Evolutionary conservation across 64 coral and sea anemone genomes (phyloP), one percentile per base, ranked within the genome.

Genomic region (Pocillopora damicornis): DNA sequence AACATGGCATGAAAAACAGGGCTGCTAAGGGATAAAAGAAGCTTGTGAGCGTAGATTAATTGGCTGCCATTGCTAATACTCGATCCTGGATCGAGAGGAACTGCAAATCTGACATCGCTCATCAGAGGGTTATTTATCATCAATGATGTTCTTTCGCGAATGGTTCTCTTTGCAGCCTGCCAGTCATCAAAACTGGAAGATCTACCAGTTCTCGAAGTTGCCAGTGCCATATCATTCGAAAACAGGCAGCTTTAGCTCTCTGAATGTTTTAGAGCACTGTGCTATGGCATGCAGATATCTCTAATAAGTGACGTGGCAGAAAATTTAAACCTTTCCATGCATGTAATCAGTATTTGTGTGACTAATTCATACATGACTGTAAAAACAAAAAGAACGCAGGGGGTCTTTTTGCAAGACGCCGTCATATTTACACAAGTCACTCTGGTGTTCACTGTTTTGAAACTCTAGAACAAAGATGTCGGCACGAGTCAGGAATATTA

Each of bases 51-150:
- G 1, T 83, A 76, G 62, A 91, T 87, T 59, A 37, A 57, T 16
- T 71, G 17, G 22, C 35, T 38, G 7, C 37, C 64, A 13, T 71
- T 79, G 9, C 35, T 61, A 15, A 35, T 36, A 12, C 68, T 82
- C 0, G 25, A 45, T 18, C 15, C 86, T 75, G 63, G n/a, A 78
- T 60, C 89, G 23, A 78, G 51, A n/a, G 66, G 18, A 56, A 91
- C 69, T 57, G 23, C 65, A 59, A 86, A 91, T 60, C 63, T 87
- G 82, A 87, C 59, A 75, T 91, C 82, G 30, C 89, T 91, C 73
- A 91, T 86, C 58, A 91, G 82, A 8, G 75, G 37, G 18, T 91
- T 91, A 13, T 91, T 91, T 76, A 86, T 78, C 89, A 91, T 79
- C 17, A 86, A 74, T 51, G 83, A 68, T 16, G 63, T 86, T 57